Evolutionary conservation across 2,888 invertebrate genomes (phyloP), one percentile per base, ranked within the genome.

Genomic region (Latrodectus hesperus): DNA sequence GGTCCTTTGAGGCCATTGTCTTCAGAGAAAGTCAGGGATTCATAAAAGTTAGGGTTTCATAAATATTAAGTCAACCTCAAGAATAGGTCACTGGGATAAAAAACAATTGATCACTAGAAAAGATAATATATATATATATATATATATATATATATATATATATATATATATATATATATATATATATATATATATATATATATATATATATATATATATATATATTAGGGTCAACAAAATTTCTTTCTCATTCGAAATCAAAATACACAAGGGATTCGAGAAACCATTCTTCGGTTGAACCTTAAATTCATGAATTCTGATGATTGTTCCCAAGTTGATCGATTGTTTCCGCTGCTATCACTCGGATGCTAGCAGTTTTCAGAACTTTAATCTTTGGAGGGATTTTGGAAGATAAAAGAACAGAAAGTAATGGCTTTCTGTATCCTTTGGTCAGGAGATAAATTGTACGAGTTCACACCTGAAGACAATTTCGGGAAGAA

Each of bases 301-400:
- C 83, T 83, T 83, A 83, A 83, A 83, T 83, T 83, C 83, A 83
- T 76, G 83, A 83, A 83, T 76, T 83, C 76, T 60, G 71, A 76
- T 83, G 83, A 75, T 76, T 83, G 83, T 72, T 83, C 83, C 83
- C 83, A 4, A 52, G 76, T 74, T 76, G 83, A 83, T 83, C 83
- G 83, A 83, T 83, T 71, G 76, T 65, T 71, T 81, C 71, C 83
- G 76, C 52, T 71, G 22, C 76, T 71, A 77, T 83, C 60, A 49
- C 83, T 38, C 71, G 76, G 81, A 74, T 81, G 74, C 81, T 73
- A 76, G 65, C 83, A 83, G 76, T 83, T 83, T 83, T 76, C 76
- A 83, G 83, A 83, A 75, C 76, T 83, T 77, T 77, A 83, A 83
- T 83, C 83, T 83, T 76, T 83, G 70, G 71, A 83, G 77, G 83